Evolutionary conservation across 2,113 vertebrate genomes (phyloP).

Genomic region (Rhipidura dahli): DNA sequence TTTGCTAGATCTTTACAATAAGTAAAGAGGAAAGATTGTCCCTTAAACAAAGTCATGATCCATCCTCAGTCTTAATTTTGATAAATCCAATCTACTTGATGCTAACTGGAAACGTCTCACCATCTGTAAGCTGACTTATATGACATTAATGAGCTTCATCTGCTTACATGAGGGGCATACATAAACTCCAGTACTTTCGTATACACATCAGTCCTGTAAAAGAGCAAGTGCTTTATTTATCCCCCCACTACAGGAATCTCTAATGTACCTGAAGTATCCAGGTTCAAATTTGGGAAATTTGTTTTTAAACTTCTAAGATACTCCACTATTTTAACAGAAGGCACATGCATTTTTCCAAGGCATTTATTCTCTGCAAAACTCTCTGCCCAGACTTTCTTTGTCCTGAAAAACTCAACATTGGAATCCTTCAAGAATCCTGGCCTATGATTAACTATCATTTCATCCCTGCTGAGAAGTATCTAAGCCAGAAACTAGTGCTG

Average conservation of each 20-base stretch:
- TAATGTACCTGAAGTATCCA: background rate
- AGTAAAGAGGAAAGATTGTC: background rate
- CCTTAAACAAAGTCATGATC: background rate
- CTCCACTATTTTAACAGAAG: background rate
- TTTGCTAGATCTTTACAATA: background rate
- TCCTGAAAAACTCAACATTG: background rate
- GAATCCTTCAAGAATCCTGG: background rate
- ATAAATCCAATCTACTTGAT: conserved; percentile 39
- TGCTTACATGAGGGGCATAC: background rate
- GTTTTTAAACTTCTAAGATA: background rate
- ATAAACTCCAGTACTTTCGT: background rate
- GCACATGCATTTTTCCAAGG: background rate
- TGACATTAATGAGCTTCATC: background rate
- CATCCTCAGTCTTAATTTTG: background rate
- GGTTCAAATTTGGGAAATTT: background rate
- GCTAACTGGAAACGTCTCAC: conserved; percentile 15
- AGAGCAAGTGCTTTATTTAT: background rate
- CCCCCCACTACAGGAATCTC: background rate
- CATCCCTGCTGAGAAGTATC: background rate
- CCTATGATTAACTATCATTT: background rate
- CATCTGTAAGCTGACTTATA: background rate
- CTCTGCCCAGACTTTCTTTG: background rate
- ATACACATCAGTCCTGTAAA: background rate
- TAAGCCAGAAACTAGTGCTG: background rate
- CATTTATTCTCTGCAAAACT: background rate